Conservation (phyloP, 2,797 vertebrate species). For the Hipposideros larvatus region DNA sequence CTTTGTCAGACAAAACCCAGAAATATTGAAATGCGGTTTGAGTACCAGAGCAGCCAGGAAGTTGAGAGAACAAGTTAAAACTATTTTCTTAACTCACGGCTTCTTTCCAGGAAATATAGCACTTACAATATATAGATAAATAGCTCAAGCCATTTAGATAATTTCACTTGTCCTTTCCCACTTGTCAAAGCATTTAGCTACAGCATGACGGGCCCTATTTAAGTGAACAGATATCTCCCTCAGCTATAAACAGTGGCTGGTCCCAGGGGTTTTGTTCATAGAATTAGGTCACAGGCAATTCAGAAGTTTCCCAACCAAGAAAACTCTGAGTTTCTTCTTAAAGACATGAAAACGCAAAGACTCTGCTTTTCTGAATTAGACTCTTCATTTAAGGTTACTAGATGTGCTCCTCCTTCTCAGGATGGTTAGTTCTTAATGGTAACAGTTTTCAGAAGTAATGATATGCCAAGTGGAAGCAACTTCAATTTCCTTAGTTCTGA, state of each 20-base stretch:
- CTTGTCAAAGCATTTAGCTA: conserved; percentile 69
- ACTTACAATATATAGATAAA: conserved; percentile 73
- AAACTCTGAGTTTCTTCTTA: conserved; percentile 47
- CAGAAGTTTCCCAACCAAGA: conserved; percentile 54
- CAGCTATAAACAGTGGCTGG: background rate
- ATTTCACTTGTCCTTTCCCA: conserved; percentile 66
- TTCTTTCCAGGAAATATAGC: conserved; percentile 79
- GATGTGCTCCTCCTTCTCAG: background rate
- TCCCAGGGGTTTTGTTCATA: conserved; percentile 52
- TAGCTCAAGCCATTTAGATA: conserved; percentile 68
- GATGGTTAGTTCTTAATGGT: background rate
- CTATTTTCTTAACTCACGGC: conserved; percentile 71
- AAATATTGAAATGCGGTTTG: conserved; percentile 79
- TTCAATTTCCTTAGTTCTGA: background rate
- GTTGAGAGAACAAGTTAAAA: conserved; percentile 76
- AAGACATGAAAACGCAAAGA: conserved; percentile 26
- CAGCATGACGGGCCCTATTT: background rate
- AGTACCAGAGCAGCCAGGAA: conserved; percentile 73
- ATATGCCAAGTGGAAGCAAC: background rate
- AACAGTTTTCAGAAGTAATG: background rate
- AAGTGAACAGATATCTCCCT: conserved; percentile 58
- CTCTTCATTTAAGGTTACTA: background rate
- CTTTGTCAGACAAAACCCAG: conserved; percentile 70
- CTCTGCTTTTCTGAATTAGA: conserved; percentile 3
- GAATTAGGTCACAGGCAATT: conserved; percentile 60